Percentiles rank a stretch among this genome's conserved stretches.
Conservation (phyloP, 1,140 invertebrate species). For the Dendrolimus punctatus region DNA sequence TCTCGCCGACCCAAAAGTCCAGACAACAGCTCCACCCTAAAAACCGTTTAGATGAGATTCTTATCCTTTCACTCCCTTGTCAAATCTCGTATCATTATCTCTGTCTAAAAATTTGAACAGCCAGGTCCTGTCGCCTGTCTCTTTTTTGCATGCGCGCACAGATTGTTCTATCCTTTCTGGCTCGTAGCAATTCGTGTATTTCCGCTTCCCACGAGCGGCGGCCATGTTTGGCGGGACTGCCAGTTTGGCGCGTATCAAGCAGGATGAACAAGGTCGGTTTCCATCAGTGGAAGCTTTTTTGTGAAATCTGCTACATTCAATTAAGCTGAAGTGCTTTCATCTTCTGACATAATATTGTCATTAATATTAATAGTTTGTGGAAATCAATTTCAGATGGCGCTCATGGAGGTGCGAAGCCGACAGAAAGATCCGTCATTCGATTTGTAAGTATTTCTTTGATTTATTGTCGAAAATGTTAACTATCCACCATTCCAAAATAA, state of each 20-base stretch:
- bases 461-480: neutral
- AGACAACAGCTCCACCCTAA: constrained; percentile 68
- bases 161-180: constrained; percentile 58
- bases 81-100: constrained; percentile 50
- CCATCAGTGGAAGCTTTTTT: constrained; percentile 36
- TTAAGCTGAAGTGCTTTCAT: constrained; percentile 12
- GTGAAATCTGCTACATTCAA: constrained; percentile 16
- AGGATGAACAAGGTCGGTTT: constrained; percentile 62
- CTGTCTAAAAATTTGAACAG: constrained; percentile 48
- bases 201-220: constrained; percentile 65
- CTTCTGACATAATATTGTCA: constrained; percentile 13
- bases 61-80: constrained; percentile 53
- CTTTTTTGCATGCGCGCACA: constrained; percentile 49
- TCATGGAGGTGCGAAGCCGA: neutral
- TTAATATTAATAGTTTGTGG: constrained; percentile 27
- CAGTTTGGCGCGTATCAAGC: constrained; percentile 65
- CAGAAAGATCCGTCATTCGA: constrained; percentile 1
- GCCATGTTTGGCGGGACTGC: constrained; percentile 68
- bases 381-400: constrained; percentile 36
- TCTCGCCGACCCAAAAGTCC: constrained; percentile 48
- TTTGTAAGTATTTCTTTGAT: constrained; percentile 2
- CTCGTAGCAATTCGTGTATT: constrained; percentile 66
- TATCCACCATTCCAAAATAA: no score
- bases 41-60: constrained; percentile 60
- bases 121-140: constrained; percentile 58